Percentiles rank a stretch among this genome's conserved stretches.
Conservation (phyloP, 2,113 vertebrate species). For the Scomber scombrus region DNA sequence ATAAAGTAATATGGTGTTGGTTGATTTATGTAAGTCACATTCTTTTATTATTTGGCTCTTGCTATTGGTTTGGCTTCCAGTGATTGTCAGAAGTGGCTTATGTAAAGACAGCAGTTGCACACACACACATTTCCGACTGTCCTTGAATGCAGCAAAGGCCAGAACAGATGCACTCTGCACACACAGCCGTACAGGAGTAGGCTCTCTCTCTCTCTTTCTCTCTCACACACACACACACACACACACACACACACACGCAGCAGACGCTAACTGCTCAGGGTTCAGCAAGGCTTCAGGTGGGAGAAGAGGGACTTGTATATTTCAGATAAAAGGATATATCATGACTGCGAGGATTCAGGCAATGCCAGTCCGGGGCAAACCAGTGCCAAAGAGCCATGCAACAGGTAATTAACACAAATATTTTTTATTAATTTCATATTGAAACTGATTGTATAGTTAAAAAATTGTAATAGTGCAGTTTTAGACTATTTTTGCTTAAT, state of each 20-base stretch:
- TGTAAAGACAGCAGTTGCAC: background rate
- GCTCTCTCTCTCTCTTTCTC: background rate
- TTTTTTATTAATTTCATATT: too few species aligned
- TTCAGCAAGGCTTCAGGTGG: background rate
- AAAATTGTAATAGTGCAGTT: too few species aligned
- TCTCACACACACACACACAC: too few species aligned
- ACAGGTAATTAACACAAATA: slow-evolving; percentile 46
- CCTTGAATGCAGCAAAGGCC: slow-evolving; percentile 46
- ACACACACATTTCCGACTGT: background rate
- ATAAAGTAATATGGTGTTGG: background rate
- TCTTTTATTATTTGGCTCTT: background rate
- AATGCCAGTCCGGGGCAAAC: slow-evolving; percentile 19
- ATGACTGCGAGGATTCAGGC: slow-evolving; percentile 56
- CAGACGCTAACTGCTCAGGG: background rate
- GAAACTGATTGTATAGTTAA: too few species aligned
- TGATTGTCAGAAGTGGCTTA: too few species aligned
- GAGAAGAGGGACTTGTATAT: background rate
- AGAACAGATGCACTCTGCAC: background rate
- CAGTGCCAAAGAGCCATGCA: slow-evolving; percentile 10
- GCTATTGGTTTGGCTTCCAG: background rate
- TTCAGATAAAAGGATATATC: slow-evolving; percentile 15
- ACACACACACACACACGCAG: background rate
- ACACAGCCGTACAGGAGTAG: background rate
- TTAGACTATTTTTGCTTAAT: background rate
- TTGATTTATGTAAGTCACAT: background rate